A percentile compares a stretch with the other conserved stretches of the same genome.
Evolutionary conservation across 2,888 invertebrate genomes (phyloP).

Genomic region (Agonopterix subpropinquella): DNA sequence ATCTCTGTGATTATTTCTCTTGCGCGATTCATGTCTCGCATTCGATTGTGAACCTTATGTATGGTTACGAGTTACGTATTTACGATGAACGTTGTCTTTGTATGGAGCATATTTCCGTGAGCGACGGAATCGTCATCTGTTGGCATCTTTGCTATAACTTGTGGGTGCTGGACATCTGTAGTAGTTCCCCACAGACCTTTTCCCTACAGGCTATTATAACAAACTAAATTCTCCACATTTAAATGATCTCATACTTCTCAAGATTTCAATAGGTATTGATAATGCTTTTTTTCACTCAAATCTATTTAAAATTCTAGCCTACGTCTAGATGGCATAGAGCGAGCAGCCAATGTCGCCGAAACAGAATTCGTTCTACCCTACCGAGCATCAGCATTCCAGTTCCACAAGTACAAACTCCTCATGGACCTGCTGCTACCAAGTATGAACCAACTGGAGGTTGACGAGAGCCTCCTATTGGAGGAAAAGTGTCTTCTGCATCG

Average conservation of each 20-base stretch:
- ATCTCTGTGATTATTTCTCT: no score
- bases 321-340: conserved; percentile 77
- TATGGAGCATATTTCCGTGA: no score
- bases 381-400: conserved; percentile 75
- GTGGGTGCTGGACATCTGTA: no score
- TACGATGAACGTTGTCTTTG: no score
- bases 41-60: no score
- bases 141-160: no score
- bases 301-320: conserved; percentile 51
- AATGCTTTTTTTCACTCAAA: neutral
- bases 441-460: conserved; percentile 46
- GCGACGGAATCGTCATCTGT: no score
- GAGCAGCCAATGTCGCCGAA: conserved; percentile 57
- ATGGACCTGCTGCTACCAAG: conserved; percentile 77
- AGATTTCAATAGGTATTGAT: neutral
- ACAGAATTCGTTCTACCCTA: conserved; percentile 72
- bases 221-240: neutral
- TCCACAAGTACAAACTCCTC: conserved; percentile 74
- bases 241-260: neutral
- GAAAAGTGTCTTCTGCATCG: conserved; percentile 72
- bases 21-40: no score
- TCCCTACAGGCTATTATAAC: neutral
- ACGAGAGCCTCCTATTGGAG: conserved; percentile 47
- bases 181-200: no score
- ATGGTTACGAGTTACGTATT: no score